Percentiles rank a stretch among this genome's conserved stretches.
Conservation (phyloP, 2,888 invertebrate species). For the Erannis defoliaria region DNA sequence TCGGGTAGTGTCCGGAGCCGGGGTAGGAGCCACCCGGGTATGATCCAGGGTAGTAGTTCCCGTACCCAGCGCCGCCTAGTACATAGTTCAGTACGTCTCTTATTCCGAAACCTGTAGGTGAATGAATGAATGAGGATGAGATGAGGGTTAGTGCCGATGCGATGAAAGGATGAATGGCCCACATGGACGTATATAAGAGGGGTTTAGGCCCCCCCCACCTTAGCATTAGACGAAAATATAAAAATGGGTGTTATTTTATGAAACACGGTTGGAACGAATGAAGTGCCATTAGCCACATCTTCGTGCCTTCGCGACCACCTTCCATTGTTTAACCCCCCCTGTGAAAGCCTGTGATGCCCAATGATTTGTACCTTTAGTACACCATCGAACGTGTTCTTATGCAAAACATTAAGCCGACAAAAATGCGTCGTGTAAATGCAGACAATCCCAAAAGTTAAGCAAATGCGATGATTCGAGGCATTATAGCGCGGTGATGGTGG, state of each 20-base stretch:
- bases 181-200: too few species aligned
- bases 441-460: not conserved
- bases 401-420: not conserved
- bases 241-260: too few species aligned
- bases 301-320: too few species aligned
- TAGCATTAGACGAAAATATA: too few species aligned
- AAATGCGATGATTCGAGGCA: not conserved
- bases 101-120: slow-evolving; percentile 80
- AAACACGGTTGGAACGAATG: too few species aligned
- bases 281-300: too few species aligned
- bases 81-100: slow-evolving; percentile 82
- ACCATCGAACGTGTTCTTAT: not conserved
- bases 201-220: too few species aligned
- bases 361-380: slow-evolving; percentile 1
- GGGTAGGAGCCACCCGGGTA: not conserved
- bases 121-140: slow-evolving; percentile 57
- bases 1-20: slow-evolving; percentile 47
- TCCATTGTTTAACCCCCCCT: too few species aligned
- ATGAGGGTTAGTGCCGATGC: slow-evolving; percentile 36
- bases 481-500: not conserved
- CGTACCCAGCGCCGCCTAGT: slow-evolving; percentile 63
- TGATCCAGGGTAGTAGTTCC: slow-evolving; percentile 45
- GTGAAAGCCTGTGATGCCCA: too few species aligned
- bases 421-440: not conserved
- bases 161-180: slow-evolving; percentile 50